These are phyloP conservation scores for Chauna torquata DNA, from an alignment of 2,113 vertebrate species.

Conservation along the genomic window DNA sequence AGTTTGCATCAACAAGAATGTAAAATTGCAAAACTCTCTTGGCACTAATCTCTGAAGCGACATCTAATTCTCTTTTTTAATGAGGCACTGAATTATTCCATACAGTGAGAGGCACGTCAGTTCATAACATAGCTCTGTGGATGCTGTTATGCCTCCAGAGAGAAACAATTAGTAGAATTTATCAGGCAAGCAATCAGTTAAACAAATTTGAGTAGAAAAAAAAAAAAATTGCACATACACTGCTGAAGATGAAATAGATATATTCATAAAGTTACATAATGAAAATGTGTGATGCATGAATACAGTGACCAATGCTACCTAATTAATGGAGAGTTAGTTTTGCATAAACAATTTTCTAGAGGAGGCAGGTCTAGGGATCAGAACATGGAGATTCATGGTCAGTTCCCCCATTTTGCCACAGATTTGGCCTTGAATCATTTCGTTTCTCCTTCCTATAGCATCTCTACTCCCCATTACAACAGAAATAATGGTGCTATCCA, in stretches of 20 bases:
- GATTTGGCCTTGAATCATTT: background rate
- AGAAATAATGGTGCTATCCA: background rate
- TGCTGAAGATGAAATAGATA: constrained; percentile 42
- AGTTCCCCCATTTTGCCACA: background rate
- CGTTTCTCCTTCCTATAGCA: background rate
- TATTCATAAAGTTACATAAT: constrained; percentile 32
- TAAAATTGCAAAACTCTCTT: constrained; percentile 14
- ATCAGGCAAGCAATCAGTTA: constrained; percentile 65
- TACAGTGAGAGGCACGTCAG: constrained; percentile 25
- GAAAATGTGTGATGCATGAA: background rate
- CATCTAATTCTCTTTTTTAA: constrained; percentile 52
- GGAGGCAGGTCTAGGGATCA: background rate
- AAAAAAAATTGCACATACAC: background rate
- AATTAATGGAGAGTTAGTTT: background rate
- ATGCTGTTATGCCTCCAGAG: constrained; percentile 46
- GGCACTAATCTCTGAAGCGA: constrained; percentile 39
- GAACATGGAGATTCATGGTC: background rate
- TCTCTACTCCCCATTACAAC: background rate
- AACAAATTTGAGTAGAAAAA: constrained; percentile 45
- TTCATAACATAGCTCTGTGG: background rate
- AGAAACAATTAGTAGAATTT: constrained; percentile 63
- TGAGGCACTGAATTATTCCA: constrained; percentile 61
- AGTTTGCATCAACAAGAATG: background rate
- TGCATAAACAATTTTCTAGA: background rate
- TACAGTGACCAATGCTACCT: background rate